A percentile compares a stretch with the other conserved stretches of the same genome.
Conservation (phyloP, 2,113 vertebrate genomes). For the Clinocottus analis region DNA sequence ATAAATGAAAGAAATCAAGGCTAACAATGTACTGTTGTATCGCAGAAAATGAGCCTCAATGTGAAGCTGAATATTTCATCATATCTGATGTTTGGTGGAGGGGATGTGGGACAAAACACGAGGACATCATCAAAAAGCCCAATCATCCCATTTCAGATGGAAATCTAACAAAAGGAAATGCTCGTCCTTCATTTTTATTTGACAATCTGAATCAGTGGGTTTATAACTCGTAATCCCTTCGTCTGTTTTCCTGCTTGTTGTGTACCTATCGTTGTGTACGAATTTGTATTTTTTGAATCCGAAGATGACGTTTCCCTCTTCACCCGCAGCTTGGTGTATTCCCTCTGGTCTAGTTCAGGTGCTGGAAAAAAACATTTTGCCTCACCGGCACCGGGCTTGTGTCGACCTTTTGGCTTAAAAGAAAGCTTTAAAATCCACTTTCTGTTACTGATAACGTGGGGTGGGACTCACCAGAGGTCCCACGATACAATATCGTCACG, state of each 20-base stretch:
- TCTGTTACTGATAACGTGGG: neutral
- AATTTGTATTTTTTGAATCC: neutral
- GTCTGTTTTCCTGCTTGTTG: slow-evolving; percentile 6
- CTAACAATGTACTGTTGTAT: slow-evolving; percentile 22
- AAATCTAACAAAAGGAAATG: slow-evolving; percentile 11
- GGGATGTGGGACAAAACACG: neutral
- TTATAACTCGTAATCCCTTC: slow-evolving; percentile 29
- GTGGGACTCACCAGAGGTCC: too few relatives aligned
- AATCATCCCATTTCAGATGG: neutral
- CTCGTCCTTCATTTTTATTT: slow-evolving; percentile 8
- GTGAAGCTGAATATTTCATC: slow-evolving; percentile 38
- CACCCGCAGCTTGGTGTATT: neutral
- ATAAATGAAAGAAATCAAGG: slow-evolving; percentile 47
- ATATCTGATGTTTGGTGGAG: neutral
- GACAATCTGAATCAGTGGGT: slow-evolving; percentile 1
- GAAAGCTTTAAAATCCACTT: neutral
- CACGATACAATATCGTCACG: too few relatives aligned
- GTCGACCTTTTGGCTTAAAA: neutral
- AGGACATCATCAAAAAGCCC: neutral
- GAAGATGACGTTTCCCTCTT: neutral
- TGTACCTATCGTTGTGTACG: neutral
- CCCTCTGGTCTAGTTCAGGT: neutral
- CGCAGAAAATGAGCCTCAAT: slow-evolving; percentile 24
- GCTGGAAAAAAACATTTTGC: neutral
- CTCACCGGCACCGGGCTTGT: neutral